A percentile compares a stretch with the other conserved stretches of the same genome.
Conservation (phyloP, 2,888 invertebrate genomes). For the Stenotaenia linearis region DNA sequence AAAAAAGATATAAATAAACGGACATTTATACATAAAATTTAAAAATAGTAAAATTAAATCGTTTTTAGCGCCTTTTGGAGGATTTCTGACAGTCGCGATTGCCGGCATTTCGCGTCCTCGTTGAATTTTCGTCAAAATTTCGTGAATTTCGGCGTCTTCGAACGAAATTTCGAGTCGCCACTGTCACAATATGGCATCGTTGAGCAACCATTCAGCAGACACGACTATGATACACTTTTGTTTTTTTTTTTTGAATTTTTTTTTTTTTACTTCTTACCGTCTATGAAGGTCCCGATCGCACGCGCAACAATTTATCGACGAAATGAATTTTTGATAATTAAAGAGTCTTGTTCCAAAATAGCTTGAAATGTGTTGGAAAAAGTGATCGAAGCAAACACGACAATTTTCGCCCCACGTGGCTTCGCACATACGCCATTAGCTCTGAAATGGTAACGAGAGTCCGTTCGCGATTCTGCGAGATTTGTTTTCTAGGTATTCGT, state of each 20-base stretch:
- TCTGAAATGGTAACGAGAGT: background rate
- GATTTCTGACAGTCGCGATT: background rate
- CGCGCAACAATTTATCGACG: background rate
- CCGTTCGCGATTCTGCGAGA: background rate
- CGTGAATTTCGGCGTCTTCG: background rate
- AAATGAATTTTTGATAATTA: background rate
- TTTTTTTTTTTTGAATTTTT: background rate
- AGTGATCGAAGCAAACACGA: constrained; percentile 26
- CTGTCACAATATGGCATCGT: constrained; percentile 23
- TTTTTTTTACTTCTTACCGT: background rate
- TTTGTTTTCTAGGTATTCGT: too few relatives aligned
- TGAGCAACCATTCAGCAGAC: background rate
- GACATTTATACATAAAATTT: background rate
- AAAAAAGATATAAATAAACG: background rate
- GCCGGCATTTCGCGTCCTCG: too few relatives aligned
- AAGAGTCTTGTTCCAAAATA: background rate
- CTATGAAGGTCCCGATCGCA: background rate
- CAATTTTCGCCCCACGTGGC: constrained; percentile 31
- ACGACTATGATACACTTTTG: background rate
- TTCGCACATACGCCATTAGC: constrained; percentile 28
- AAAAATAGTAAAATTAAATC: background rate
- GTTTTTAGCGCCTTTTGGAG: background rate
- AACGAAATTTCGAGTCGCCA: background rate
- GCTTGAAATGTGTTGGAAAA: constrained; percentile 17
- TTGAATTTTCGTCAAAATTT: background rate